Evolutionary conservation across 2,888 invertebrate species (phyloP).

Genomic region (Conus canariensis): DNA sequence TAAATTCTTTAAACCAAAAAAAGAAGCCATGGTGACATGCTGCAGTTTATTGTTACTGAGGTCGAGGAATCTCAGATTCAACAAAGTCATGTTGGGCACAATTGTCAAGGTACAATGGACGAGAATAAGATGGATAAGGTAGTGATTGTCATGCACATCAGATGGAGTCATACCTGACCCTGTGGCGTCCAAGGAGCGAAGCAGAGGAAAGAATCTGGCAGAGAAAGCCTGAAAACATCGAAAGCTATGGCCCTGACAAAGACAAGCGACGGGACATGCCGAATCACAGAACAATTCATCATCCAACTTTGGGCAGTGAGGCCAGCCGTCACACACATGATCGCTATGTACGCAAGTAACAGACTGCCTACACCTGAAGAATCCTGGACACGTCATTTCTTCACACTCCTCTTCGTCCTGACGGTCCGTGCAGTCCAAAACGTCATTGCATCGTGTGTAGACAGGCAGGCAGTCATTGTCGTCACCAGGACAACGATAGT

Average conservation of each 20-base stretch:
- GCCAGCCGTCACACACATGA: slow-evolving; percentile 44
- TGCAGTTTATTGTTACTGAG: slow-evolving; percentile 33
- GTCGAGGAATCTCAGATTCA: slow-evolving; percentile 37
- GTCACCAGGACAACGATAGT: slow-evolving; percentile 4
- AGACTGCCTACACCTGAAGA: slow-evolving; percentile 39
- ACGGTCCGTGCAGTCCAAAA: background rate
- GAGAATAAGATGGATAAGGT: background rate
- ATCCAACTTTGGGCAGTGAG: slow-evolving; percentile 43
- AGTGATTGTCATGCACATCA: background rate
- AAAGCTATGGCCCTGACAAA: slow-evolving; percentile 37
- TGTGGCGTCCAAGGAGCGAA: slow-evolving; percentile 21
- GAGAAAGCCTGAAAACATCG: slow-evolving; percentile 23
- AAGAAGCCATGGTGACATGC: background rate
- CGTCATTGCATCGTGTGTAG: background rate
- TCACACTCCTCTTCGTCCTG: slow-evolving; percentile 8
- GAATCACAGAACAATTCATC: slow-evolving; percentile 39
- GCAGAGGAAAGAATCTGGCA: background rate
- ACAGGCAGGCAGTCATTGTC: slow-evolving; percentile 5
- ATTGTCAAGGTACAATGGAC: slow-evolving; percentile 21
- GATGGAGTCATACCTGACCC: background rate
- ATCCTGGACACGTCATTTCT: slow-evolving; percentile 25
- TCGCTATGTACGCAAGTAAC: slow-evolving; percentile 35
- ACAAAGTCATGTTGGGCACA: background rate
- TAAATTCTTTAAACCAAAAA: background rate
- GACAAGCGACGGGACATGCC: slow-evolving; percentile 34